These are phyloP conservation scores for Lutjanus argentimaculatus DNA, from an alignment of 2,797 vertebrate genomes.

Conservation along the genomic window DNA sequence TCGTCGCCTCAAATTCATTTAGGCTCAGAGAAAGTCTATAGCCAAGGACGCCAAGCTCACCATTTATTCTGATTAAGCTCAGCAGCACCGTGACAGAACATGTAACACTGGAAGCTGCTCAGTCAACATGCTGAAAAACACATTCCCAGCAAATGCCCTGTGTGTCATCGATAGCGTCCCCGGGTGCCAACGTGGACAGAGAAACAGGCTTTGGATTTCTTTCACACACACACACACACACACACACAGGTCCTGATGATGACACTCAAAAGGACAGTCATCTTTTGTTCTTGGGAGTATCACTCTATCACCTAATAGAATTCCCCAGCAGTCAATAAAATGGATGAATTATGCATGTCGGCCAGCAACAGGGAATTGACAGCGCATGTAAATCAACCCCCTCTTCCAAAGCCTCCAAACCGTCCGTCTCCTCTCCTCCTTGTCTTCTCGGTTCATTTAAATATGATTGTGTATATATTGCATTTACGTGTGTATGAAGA, in stretches of 20 bases:
- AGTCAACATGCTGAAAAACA: conserved; percentile 47
- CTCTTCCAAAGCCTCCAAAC: conserved; percentile 61
- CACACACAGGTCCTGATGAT: conserved; percentile 49
- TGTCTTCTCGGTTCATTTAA: conserved; percentile 73
- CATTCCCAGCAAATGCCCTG: conserved; percentile 17
- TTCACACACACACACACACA: neutral
- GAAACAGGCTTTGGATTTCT: conserved; percentile 25
- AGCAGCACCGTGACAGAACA: conserved; percentile 38
- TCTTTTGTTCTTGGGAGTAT: conserved; percentile 79
- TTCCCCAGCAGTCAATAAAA: conserved; percentile 82
- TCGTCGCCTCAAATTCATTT: conserved; percentile 39
- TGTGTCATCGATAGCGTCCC: conserved; percentile 41
- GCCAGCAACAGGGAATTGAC: conserved; percentile 73
- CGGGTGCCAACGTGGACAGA: conserved; percentile 21
- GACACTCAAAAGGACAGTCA: conserved; percentile 73
- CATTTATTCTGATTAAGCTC: conserved; percentile 55
- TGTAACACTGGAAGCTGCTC: conserved; percentile 24
- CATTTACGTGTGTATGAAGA: conserved; percentile 70
- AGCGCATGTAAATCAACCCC: conserved; percentile 82
- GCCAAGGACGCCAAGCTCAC: conserved; percentile 43
- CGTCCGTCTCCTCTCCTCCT: conserved; percentile 60
- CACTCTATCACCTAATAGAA: conserved; percentile 81
- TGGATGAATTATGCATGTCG: conserved; percentile 83
- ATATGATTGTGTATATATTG: conserved; percentile 72
- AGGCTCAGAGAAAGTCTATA: conserved; percentile 26